Conservation (phyloP, 2,113 vertebrate genomes). For the Narcine bancroftii region DNA sequence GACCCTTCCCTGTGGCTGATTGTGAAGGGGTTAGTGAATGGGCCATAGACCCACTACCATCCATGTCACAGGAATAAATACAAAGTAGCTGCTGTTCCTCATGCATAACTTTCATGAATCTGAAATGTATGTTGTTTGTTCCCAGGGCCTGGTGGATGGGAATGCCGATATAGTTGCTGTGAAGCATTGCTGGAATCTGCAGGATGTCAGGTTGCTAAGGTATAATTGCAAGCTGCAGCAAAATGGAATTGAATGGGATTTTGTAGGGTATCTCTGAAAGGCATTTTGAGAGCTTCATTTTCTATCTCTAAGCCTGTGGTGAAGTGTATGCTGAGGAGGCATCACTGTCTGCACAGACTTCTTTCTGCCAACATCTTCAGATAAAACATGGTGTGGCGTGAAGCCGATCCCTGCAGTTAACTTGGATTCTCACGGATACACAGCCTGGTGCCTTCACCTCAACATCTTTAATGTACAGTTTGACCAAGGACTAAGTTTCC, state of each 20-base stretch:
- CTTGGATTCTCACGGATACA: not conserved
- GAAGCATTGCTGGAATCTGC: conserved; percentile 58
- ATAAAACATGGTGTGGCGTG: not conserved
- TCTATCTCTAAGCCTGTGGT: no score
- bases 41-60: no score
- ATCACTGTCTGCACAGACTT: no score
- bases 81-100: no score
- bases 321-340: not conserved
- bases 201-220: conserved; percentile 60
- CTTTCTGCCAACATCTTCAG: no score
- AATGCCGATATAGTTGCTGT: conserved; percentile 66
- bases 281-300: not conserved
- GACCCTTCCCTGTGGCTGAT: no score
- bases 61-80: no score
- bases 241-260: not conserved
- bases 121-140: conserved; percentile 25
- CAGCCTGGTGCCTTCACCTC: not conserved
- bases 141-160: conserved; percentile 63
- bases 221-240: conserved; percentile 12
- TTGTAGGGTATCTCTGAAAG: not conserved
- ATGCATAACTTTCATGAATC: not conserved
- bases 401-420: not conserved
- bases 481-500: not conserved
- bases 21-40: no score
- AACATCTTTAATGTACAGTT: not conserved